These are phyloP conservation scores for Rapana venosa DNA, from an alignment of 2,888 invertebrate genomes.

Conservation along the genomic window DNA sequence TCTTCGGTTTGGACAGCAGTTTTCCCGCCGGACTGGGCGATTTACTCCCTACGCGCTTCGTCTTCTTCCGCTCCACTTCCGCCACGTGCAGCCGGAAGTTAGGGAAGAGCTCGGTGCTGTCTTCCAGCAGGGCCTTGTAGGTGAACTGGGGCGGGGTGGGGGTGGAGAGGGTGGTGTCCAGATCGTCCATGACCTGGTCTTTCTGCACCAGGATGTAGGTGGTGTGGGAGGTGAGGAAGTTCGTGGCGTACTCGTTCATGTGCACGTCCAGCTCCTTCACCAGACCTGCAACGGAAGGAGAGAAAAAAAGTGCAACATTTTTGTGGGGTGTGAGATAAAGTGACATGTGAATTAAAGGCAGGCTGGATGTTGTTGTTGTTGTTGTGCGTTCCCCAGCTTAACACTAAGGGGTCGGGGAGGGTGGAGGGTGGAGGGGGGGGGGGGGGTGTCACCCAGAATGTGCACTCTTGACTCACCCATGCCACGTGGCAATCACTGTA, in stretches of 20 bases:
- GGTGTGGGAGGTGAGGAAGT: slow-evolving; percentile 72
- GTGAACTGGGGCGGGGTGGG: slow-evolving; percentile 59
- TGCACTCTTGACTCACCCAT: too few relatives aligned
- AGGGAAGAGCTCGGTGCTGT: slow-evolving; percentile 70
- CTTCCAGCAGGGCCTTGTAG: slow-evolving; percentile 74
- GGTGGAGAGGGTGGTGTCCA: slow-evolving; percentile 49
- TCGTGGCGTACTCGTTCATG: slow-evolving; percentile 73
- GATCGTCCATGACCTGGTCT: slow-evolving; percentile 54
- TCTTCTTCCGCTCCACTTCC: slow-evolving; percentile 62
- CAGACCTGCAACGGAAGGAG: slow-evolving; percentile 65
- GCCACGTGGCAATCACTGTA: too few relatives aligned
- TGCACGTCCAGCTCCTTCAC: slow-evolving; percentile 76
- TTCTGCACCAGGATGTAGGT: slow-evolving; percentile 77
- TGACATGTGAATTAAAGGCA: background rate
- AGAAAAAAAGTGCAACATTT: background rate
- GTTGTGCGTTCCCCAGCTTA: too few relatives aligned
- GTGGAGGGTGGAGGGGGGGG: too few relatives aligned
- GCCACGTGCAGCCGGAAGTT: slow-evolving; percentile 71
- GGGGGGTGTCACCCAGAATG: too few relatives aligned
- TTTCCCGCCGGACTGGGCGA: slow-evolving; percentile 74
- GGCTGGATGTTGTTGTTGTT: too few relatives aligned
- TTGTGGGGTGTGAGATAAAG: background rate
- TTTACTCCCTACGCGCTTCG: slow-evolving; percentile 61
- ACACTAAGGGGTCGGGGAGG: too few relatives aligned
- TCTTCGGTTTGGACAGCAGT: slow-evolving; percentile 50